These are phyloP conservation scores for Andrena trimmerana DNA, from an alignment of 2,888 invertebrate species.

Conservation along the genomic window DNA sequence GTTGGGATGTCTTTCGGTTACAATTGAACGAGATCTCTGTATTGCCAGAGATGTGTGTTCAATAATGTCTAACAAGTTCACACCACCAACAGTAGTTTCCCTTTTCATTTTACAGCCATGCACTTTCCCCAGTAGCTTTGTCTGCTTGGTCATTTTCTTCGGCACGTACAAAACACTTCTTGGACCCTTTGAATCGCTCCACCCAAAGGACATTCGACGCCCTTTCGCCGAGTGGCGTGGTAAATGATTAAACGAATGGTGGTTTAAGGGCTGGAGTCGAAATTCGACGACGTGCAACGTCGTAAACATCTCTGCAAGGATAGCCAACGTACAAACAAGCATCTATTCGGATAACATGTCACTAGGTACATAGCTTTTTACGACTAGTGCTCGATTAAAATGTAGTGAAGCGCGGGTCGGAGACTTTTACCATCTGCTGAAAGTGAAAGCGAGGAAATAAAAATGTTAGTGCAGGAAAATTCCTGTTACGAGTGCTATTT, in stretches of 20 bases:
- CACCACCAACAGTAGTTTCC: conserved; percentile 5
- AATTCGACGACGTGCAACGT: conserved; percentile 48
- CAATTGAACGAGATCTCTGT: too few relatives aligned
- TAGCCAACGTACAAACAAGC: conserved; percentile 41
- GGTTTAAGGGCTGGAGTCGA: conserved; percentile 47
- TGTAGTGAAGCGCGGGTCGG: conserved; percentile 49
- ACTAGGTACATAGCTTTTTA: too few relatives aligned
- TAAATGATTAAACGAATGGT: conserved; percentile 63
- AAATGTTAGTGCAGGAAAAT: conserved; percentile 30
- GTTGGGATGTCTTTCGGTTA: too few relatives aligned
- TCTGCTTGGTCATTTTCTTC: conserved; percentile 31
- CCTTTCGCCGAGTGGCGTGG: conserved; percentile 5
- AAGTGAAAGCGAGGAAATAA: conserved; percentile 20
- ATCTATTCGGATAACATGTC: conserved; percentile 34
- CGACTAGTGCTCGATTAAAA: conserved; percentile 50
- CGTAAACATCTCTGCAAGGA: conserved; percentile 47
- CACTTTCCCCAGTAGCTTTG: conserved; percentile 18
- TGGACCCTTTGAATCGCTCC: conserved; percentile 37
- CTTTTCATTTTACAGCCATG: conserved; percentile 29
- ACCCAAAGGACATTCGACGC: too few relatives aligned
- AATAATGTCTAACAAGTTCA: too few relatives aligned
- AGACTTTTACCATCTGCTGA: conserved; percentile 42
- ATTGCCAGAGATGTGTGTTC: too few relatives aligned
- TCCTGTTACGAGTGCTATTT: neutral
- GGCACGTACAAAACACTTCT: conserved; percentile 24